These are phyloP conservation scores for Pediacus dermestoides DNA, from an alignment of 2,888 invertebrate genomes.

Conservation along the genomic window DNA sequence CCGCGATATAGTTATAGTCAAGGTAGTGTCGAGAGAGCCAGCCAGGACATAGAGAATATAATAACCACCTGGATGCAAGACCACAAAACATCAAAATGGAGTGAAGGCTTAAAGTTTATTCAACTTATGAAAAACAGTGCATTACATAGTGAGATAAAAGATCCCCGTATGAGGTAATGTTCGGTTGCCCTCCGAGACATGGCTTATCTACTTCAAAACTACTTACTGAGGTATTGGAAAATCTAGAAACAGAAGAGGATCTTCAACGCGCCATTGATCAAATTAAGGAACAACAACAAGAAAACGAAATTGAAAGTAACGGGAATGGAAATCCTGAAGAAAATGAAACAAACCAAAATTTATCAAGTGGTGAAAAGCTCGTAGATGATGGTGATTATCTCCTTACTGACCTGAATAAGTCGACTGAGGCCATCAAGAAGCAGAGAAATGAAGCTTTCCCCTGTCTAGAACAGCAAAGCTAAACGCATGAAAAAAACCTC, in stretches of 20 bases:
- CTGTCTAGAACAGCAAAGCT: conserved; percentile 12
- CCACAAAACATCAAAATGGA: conserved; percentile 42
- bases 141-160: conserved; percentile 37
- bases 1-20: conserved; percentile 39
- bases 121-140: conserved; percentile 47
- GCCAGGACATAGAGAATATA: conserved; percentile 44
- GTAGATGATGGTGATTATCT: conserved; percentile 10
- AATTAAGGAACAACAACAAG: conserved; percentile 1
- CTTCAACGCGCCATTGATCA: conserved; percentile 7
- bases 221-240: conserved; percentile 19
- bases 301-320: conserved; percentile 10
- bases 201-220: conserved; percentile 20
- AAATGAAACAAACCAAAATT: conserved; percentile 8
- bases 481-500: conserved; percentile 15
- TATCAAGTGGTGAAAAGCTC: conserved; percentile 11
- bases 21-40: conserved; percentile 39
- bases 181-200: conserved; percentile 25
- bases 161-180: conserved; percentile 34
- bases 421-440: conserved; percentile 12
- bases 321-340: conserved; percentile 9
- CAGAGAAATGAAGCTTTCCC: conserved; percentile 13
- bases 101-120: conserved; percentile 43
- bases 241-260: conserved; percentile 20
- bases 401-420: conserved; percentile 12
- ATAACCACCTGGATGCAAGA: conserved; percentile 40